These are phyloP conservation scores for Ailurus styani DNA, from an alignment of 2,113 vertebrate genomes.

Conservation along the genomic window DNA sequence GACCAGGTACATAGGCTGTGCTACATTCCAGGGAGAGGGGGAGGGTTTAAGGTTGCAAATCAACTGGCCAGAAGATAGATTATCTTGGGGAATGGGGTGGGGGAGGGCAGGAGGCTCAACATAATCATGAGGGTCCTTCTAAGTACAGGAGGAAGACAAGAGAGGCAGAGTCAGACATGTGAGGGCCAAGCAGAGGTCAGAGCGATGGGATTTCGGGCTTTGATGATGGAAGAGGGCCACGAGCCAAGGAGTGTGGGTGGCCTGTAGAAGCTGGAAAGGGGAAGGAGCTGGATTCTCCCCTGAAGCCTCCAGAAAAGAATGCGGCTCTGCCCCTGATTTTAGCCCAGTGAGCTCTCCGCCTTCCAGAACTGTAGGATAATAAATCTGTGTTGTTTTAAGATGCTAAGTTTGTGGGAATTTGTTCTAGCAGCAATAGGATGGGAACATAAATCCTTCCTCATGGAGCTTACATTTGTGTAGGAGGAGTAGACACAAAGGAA, in stretches of 20 bases:
- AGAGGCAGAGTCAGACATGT: not conserved
- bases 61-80: not conserved
- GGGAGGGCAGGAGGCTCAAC: not conserved
- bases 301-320: not conserved
- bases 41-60: not conserved
- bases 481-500: not conserved
- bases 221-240: not conserved
- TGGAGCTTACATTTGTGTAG: not conserved
- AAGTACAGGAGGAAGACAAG: not conserved
- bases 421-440: not conserved
- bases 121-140: not conserved
- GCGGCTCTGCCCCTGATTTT: not conserved
- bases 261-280: not conserved
- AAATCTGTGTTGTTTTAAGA: not conserved
- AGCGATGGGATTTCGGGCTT: not conserved
- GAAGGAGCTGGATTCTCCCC: not conserved
- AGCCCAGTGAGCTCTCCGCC: not conserved
- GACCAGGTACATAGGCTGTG: fast-evolving
- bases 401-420: not conserved
- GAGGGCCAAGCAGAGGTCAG: not conserved
- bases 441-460: not conserved
- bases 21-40: not conserved
- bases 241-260: not conserved
- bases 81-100: not conserved
- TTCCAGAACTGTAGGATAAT: not conserved